Conservation (phyloP, 2,113 vertebrate species). For the Phycodurus eques region DNA sequence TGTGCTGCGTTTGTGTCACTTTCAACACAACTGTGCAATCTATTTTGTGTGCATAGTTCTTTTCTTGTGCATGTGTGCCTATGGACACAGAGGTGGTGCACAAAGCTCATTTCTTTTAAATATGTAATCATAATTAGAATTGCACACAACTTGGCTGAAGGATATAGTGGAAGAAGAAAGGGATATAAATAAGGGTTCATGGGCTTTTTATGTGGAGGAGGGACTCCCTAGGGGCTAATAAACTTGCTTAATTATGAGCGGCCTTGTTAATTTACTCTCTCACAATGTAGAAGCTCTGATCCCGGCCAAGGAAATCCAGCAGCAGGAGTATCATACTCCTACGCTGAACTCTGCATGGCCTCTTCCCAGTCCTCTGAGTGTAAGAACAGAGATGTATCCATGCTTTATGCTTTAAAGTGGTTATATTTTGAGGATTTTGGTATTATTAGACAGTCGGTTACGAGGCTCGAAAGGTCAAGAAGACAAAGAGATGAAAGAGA, state of each 20-base stretch:
- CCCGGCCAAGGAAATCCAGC: constrained; percentile 39
- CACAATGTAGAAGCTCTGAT: constrained; percentile 40
- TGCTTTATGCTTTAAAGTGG: not conserved
- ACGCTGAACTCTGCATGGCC: constrained; percentile 43
- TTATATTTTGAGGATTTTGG: constrained; percentile 8
- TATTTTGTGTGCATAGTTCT: too few relatives aligned
- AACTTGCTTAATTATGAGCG: constrained; percentile 65
- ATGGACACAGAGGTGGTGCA: not conserved
- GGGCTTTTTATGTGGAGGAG: constrained; percentile 46
- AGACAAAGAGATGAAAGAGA: not conserved
- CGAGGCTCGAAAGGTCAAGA: constrained; percentile 9
- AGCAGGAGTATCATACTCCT: constrained; percentile 41
- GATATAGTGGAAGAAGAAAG: constrained; percentile 26
- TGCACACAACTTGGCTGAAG: constrained; percentile 23
- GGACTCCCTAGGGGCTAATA: constrained; percentile 57
- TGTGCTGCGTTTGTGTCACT: constrained; percentile 22
- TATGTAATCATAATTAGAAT: constrained; percentile 39
- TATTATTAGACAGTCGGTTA: constrained; percentile 3
- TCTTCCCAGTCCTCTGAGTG: constrained; percentile 9
- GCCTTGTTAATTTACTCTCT: constrained; percentile 60
- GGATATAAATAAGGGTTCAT: constrained; percentile 52
- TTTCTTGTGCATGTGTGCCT: not conserved
- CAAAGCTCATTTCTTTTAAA: constrained; percentile 18
- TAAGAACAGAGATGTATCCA: not conserved
- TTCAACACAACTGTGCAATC: constrained; percentile 4